Evolutionary conservation across 2,797 vertebrate genomes (phyloP), one percentile per base, ranked within the genome.

Genomic region (Artibeus lituratus): DNA sequence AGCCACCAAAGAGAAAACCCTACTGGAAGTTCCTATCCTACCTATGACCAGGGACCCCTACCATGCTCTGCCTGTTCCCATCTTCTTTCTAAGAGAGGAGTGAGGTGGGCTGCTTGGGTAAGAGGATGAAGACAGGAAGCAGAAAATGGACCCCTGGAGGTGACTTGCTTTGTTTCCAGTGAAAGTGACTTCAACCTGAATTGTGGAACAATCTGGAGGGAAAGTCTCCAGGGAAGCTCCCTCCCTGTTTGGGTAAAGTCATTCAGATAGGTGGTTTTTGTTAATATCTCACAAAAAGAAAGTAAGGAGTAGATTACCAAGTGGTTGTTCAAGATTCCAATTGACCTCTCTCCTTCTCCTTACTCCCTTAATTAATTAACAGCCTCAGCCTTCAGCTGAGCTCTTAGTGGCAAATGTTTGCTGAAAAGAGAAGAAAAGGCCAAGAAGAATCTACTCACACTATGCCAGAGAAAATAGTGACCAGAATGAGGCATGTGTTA

Each of bases 21-120:
- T 24, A 9, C 44, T 22, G 10, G 47, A 83, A 89, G 35, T 59
- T 21, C 22, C 44, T 37, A 35, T 3, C 35, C 53, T 2, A 15
- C 21, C 3, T 35, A 8, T n/a, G 19, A n/a, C 29, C n/a, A 35
- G 10, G 42, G 1, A 0, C 10, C 49, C 24, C 49, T 1, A 0
- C 2, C 10, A 19, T 42, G 16, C 57, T 62, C 39, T 37, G 7
- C 15, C 44, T 44, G 53, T 72, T n/a, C 39, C 62, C 18, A 47
- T 22, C 47, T 53, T 84, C 84, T 76, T 4, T 59, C 8, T 12
- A 81, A 90, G 42, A 90, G 26, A 78, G 1, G 19, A 35, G 1
- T 53, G 0, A 37, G 2, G 39, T 51, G 2, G 73, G 39, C 10
- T 65, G 5, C 37, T 72, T 73, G 15, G 18, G 49, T 37, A 67